Evolutionary conservation across 2,888 invertebrate genomes (phyloP).

Genomic region (Colletes collaris): DNA sequence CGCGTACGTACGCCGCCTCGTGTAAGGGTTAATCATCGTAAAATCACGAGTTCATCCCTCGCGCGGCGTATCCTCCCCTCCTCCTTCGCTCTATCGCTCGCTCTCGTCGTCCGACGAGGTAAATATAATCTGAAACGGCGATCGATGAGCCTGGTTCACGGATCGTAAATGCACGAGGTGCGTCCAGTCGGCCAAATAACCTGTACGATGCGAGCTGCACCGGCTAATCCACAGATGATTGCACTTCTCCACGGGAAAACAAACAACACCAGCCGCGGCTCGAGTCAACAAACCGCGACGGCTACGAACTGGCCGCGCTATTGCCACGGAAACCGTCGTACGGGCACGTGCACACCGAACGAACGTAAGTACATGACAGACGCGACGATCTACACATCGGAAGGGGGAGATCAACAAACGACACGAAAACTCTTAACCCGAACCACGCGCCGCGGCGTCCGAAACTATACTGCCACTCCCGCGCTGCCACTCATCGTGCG

Average conservation of each 20-base stretch:
- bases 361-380: constrained; percentile 3
- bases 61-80: neutral
- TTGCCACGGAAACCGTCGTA: constrained; percentile 5
- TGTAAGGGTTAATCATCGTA: constrained; percentile 39
- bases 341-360: constrained; percentile 6
- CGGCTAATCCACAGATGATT: constrained; percentile 65
- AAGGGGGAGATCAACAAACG: neutral
- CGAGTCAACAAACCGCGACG: constrained; percentile 39
- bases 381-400: neutral
- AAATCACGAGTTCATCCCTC: constrained; percentile 37
- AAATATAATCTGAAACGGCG: constrained; percentile 57
- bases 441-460: constrained; percentile 70
- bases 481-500: constrained; percentile 51
- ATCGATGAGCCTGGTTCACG: constrained; percentile 63
- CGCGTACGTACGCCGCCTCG: constrained; percentile 9
- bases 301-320: neutral
- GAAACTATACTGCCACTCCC: constrained; percentile 72
- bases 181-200: constrained; percentile 54
- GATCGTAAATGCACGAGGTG: constrained; percentile 50
- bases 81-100: neutral
- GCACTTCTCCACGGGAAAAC: constrained; percentile 50
- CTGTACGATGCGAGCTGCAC: constrained; percentile 54
- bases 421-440: constrained; percentile 21
- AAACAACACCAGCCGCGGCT: constrained; percentile 26
- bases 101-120: constrained; percentile 3